Conservation (phyloP, 1,140 invertebrate genomes). For the Colletes gigas region DNA sequence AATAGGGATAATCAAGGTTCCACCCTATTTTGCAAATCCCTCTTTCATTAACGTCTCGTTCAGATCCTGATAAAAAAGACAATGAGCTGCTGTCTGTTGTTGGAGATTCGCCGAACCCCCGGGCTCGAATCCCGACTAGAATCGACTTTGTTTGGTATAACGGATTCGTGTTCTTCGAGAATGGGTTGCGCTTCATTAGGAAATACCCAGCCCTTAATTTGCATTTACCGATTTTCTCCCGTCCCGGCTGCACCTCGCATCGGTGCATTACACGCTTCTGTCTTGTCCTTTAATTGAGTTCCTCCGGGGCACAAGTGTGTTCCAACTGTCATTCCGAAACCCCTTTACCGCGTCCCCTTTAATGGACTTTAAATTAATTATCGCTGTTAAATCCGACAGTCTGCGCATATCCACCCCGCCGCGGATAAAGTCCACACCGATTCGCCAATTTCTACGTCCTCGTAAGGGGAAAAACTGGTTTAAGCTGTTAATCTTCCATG, state of each 20-base stretch:
- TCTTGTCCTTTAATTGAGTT: slow-evolving; percentile 31
- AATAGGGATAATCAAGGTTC: too few relatives aligned
- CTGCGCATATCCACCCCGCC: not conserved
- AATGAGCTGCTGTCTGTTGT: too few relatives aligned
- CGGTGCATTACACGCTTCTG: not conserved
- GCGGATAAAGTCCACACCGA: not conserved
- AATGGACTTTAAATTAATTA: slow-evolving; percentile 40
- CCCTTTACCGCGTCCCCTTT: not conserved
- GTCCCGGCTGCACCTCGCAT: not conserved
- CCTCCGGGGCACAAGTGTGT: slow-evolving; percentile 5
- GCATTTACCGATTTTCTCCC: not conserved
- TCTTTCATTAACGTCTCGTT: too few relatives aligned
- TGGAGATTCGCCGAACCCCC: too few relatives aligned
- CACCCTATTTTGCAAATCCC: too few relatives aligned
- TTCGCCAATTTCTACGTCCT: not conserved
- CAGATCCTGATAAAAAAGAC: too few relatives aligned
- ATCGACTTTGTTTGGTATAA: not conserved
- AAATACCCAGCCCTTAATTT: not conserved
- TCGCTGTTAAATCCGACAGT: slow-evolving; percentile 5
- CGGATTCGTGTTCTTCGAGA: not conserved
- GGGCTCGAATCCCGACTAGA: not conserved
- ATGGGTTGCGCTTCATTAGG: not conserved
- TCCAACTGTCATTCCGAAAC: not conserved
- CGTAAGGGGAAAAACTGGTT: not conserved
- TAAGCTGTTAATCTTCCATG: too few relatives aligned